These are phyloP conservation scores for Hartigia nigra DNA, from an alignment of 2,888 invertebrate genomes.

Conservation along the genomic window DNA sequence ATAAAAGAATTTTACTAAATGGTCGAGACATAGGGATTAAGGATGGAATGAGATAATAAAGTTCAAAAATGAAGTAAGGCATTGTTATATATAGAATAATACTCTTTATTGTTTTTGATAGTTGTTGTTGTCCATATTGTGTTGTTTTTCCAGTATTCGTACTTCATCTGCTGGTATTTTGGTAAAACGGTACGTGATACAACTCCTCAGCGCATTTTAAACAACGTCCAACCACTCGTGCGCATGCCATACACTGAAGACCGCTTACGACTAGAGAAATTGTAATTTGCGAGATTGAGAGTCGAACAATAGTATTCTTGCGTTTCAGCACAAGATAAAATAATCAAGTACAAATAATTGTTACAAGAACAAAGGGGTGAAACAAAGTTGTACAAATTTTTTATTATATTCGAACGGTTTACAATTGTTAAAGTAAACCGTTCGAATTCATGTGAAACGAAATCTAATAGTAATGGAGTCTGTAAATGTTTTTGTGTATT, in stretches of 20 bases:
- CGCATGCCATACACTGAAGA: conserved; percentile 30
- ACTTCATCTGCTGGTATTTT: conserved; percentile 45
- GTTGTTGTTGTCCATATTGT: conserved; percentile 63
- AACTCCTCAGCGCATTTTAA: conserved; percentile 40
- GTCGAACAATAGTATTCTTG: conserved; percentile 7
- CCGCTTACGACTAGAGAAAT: conserved; percentile 61
- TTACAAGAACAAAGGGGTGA: too few species aligned
- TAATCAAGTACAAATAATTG: too few species aligned
- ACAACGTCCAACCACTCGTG: conserved; percentile 52
- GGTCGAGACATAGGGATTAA: conserved; percentile 8
- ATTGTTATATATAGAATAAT: conserved; percentile 65
- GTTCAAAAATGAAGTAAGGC: conserved; percentile 35
- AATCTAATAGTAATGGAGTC: too few species aligned
- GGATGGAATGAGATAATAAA: conserved; percentile 17
- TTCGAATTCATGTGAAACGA: too few species aligned
- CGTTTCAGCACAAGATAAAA: background rate
- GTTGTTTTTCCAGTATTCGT: conserved; percentile 39
- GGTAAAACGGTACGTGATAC: conserved; percentile 55
- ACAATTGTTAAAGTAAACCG: too few species aligned
- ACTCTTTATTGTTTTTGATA: conserved; percentile 66
- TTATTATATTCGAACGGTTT: too few species aligned
- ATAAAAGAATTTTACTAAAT: background rate
- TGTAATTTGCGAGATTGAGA: conserved; percentile 20
- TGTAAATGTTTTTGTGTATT: background rate
- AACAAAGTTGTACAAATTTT: too few species aligned